A percentile compares a stretch with the other conserved stretches of the same genome.
These are phyloP conservation scores for Drosophila ambigua DNA, from an alignment of 1,140 invertebrate species.

Conservation along the genomic window DNA sequence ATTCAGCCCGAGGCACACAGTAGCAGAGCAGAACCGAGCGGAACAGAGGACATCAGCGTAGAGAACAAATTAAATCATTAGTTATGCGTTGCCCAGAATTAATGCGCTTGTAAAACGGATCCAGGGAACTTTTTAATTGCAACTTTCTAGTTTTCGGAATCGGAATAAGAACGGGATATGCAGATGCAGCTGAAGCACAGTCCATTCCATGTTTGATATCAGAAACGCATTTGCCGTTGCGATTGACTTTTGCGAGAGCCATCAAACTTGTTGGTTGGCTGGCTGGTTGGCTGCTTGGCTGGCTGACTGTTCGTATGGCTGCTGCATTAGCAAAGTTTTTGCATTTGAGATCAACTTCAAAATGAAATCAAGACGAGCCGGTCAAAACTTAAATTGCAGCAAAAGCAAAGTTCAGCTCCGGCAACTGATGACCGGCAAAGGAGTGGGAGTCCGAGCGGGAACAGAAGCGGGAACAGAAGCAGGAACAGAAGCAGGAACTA, in stretches of 20 bases:
- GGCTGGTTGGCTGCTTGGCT: neutral
- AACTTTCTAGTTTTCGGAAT: constrained; percentile 37
- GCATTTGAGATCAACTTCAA: constrained; percentile 71
- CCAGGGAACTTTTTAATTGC: constrained; percentile 70
- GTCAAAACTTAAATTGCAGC: constrained; percentile 73
- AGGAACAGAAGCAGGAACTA: neutral
- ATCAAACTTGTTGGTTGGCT: constrained; percentile 29
- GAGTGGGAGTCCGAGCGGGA: neutral
- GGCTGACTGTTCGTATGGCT: constrained; percentile 2
- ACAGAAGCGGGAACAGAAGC: neutral
- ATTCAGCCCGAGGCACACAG: neutral
- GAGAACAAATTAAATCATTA: constrained; percentile 76
- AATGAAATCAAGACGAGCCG: constrained; percentile 71
- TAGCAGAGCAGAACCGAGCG: no score
- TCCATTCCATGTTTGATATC: constrained; percentile 50
- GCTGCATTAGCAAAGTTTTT: constrained; percentile 68
- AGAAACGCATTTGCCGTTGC: constrained; percentile 55
- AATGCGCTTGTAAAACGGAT: constrained; percentile 63
- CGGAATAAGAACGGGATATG: constrained; percentile 13
- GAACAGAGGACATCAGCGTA: constrained; percentile 7
- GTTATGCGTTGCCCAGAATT: constrained; percentile 74
- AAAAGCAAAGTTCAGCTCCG: constrained; percentile 44
- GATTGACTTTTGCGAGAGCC: constrained; percentile 60
- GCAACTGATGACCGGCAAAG: neutral
- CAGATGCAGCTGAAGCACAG: constrained; percentile 16